Base-by-base conservation (phyloP, 1,140 invertebrate species). In the Choristoneura fumiferana region DNA sequence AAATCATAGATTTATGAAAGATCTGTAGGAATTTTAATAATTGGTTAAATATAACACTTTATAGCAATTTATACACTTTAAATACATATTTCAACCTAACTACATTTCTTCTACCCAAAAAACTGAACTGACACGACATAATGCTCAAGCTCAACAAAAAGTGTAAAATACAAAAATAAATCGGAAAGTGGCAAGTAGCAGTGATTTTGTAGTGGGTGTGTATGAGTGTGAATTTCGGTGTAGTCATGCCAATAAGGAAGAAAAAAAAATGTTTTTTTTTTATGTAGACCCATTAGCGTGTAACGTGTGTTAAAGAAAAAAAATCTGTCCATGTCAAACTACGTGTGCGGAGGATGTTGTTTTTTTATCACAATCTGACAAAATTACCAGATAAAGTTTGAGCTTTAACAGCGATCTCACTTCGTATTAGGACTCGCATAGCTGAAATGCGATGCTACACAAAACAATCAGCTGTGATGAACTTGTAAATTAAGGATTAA, bases 251-350 rank as follows among this genome's bases (percentile, higher is more conserved):
- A 59, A 68, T 68, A 58, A 54, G 53, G 58, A 40, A 62, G 22
- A 49, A 22, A 45, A n/a, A 45, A 9, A 9, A 4, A 18, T n/a
- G 9, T 61, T 35, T 33, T 61, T 45, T 29, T n/a, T 59, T 35
- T 33, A 62, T 68, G 79, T 83, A 83, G 78, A 83, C 80, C 80
- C 80, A 83, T 66, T 69, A 76, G 75, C 71, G 76, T 73, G 60
- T 76, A 59, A 64, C 66, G 58, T 76, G 45, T 49, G 1, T 29
- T 29, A 29, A 29, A 2, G 22, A 29, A 29, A 29, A 29, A 29
- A 49, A 0, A 29, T 10, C n/a, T 13, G 18, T 49, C 17, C 43
- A 4, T 49, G 43, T 49, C 8, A 45, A 22, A 17, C 15, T 17
- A 18, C 9, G 15, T 45, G 40, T 43, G 40, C 38, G 38, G 17